Base-by-base conservation (phyloP, 1,140 invertebrate species). In the Batillaria attramentaria region DNA sequence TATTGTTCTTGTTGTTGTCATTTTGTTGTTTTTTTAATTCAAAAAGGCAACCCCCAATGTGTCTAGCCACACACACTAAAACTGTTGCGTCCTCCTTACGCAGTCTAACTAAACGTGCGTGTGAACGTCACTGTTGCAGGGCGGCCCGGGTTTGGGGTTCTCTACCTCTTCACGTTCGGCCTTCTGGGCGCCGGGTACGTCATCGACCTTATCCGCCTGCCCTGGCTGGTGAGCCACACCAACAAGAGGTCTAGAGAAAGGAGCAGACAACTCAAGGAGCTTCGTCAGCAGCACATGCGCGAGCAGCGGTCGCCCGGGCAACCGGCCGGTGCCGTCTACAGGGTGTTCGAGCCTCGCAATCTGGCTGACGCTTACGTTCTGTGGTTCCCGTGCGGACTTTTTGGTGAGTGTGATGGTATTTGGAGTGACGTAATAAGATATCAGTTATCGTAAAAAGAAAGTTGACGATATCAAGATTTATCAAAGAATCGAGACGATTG, bases 131-230 rank as follows among this genome's bases (percentile, higher is more conserved):
- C n/a, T n/a, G n/a, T n/a, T n/a, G n/a, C 43, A 75, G 73, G 73
- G 39, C 75, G 86, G 1, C 74, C 80, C 6, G 37, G 70, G 41
- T 84, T 83, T 28, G 84, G 85, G 6, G 46, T 85, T 18, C 42
- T 83, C 31, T 87, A 87, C 65, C 41, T 85, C 6, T 78, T 83
- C 54, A 85, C 85, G 2, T 79, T 87, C 31, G 86, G 86, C 3
- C 65, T 87, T 18, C 77, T 83, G 24, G 86, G 86, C 1, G 20
- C 81, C 10, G 86, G 86, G 3, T 87, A 81, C 43, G 31, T 86
- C 0, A 42, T 82, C 46, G 86, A 87, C 77, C 46, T 87, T 8
- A 70, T 86, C 13, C 78, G 85, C 5, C 78, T 87, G 73, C 80
- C 76, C 3, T 85, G 83, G 16, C 50, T 87, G 16, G 86, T 87